Percentiles rank a stretch among this genome's conserved stretches.
Conservation (phyloP, 1,140 invertebrate genomes). For the Caenorhabditis brenneri region DNA sequence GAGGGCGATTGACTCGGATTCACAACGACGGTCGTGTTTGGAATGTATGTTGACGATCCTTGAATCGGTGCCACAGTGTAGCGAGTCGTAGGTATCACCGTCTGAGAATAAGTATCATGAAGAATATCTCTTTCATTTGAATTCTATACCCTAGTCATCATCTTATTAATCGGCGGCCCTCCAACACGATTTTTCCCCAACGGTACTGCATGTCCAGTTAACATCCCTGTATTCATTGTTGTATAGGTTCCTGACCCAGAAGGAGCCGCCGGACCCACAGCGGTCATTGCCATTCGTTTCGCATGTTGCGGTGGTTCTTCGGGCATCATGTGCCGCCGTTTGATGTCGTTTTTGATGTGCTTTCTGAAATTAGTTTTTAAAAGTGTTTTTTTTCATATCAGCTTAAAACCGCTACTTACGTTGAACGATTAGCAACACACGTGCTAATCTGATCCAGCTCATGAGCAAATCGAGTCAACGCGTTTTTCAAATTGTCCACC, state of each 20-base stretch:
- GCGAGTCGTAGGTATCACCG: background rate
- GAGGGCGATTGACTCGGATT: background rate
- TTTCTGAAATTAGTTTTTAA: constrained; percentile 48
- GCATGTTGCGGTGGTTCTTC: constrained; percentile 37
- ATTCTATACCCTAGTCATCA: background rate
- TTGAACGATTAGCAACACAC: constrained; percentile 53
- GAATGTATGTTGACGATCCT: background rate
- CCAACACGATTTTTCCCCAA: background rate
- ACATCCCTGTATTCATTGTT: background rate
- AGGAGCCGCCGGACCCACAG: background rate
- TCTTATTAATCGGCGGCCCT: background rate
- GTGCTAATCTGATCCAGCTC: constrained; percentile 62
- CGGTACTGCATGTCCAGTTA: background rate
- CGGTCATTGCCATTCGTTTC: background rate
- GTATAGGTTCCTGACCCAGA: background rate
- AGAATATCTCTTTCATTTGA: background rate
- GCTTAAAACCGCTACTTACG: constrained; percentile 46
- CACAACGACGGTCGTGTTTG: background rate
- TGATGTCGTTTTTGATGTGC: constrained; percentile 59
- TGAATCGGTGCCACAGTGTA: background rate
- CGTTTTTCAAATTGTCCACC: constrained; percentile 60
- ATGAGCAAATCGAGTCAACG: constrained; percentile 61
- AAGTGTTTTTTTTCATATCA: background rate
- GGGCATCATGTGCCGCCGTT: constrained; percentile 49
- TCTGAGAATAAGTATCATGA: background rate